phyloP scores from a whole-genome alignment of 2,113 vertebrate genomes.

The Lepus europaeus region DNA sequence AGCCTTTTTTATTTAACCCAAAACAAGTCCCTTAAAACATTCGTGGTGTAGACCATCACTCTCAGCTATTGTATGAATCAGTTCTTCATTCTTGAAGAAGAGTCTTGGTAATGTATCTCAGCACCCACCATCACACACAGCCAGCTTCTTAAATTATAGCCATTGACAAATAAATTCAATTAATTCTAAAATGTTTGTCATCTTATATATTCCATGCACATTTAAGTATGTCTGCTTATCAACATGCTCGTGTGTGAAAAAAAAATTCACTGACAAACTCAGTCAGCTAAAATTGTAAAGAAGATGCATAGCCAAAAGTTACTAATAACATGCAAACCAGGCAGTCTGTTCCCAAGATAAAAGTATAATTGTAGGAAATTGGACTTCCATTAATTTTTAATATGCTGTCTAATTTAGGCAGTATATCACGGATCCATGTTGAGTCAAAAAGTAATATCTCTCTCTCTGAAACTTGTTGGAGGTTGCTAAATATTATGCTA shows the following conservation, averaged over 20 bases:
- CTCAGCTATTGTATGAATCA: neutral
- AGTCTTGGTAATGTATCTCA: neutral
- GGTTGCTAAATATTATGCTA: constrained; percentile 73
- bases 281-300: constrained; percentile 64
- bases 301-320: constrained; percentile 32
- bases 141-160: neutral
- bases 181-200: constrained; percentile 35
- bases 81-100: neutral
- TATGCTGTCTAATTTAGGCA: constrained; percentile 77
- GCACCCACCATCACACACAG: neutral
- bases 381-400: constrained; percentile 81
- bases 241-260: neutral
- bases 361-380: constrained; percentile 80
- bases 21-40: neutral
- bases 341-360: constrained; percentile 68
- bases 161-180: neutral
- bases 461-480: constrained; percentile 76
- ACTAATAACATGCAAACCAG: constrained; percentile 64
- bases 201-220: neutral
- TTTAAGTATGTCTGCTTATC: constrained; percentile 48
- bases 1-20: neutral
- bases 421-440: constrained; percentile 68
- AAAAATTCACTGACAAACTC: constrained; percentile 65
- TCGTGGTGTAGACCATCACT: neutral
- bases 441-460: constrained; percentile 71